A percentile compares a stretch with the other conserved stretches of the same genome.
Evolutionary conservation across 2,888 invertebrate genomes (phyloP).

Genomic region (Antheraea yamamai): DNA sequence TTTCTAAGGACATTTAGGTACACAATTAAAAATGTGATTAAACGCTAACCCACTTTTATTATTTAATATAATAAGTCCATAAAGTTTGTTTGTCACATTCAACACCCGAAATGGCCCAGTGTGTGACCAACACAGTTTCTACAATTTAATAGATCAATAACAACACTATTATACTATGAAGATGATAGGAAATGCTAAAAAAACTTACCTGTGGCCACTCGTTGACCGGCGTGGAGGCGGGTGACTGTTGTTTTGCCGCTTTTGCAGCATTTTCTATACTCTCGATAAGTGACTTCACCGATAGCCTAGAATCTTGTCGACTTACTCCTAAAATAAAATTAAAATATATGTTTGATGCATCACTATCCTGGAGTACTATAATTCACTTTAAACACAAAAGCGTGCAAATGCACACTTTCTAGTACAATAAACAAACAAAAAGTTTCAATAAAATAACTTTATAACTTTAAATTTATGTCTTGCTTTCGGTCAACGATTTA

Average conservation of each 20-base stretch:
- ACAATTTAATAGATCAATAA: background rate
- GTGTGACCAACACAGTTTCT: background rate
- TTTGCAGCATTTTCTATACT: slow-evolving; percentile 94
- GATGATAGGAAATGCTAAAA: background rate
- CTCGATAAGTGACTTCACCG: slow-evolving; percentile 95
- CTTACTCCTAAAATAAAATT: slow-evolving; percentile 57
- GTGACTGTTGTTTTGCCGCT: slow-evolving; percentile 82
- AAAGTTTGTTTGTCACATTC: too few species aligned
- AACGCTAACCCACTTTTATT: too few species aligned
- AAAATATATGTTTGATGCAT: background rate
- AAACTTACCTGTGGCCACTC: slow-evolving; percentile 71
- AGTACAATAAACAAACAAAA: too few species aligned
- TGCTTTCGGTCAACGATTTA: too few species aligned
- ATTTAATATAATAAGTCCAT: too few species aligned
- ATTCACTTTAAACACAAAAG: background rate
- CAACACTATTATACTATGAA: background rate
- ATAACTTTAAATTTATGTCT: too few species aligned
- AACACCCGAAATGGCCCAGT: background rate
- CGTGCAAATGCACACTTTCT: too few species aligned
- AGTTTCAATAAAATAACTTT: too few species aligned
- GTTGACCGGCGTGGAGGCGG: slow-evolving; percentile 70
- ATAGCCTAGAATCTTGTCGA: slow-evolving; percentile 89
- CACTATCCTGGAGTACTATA: background rate
- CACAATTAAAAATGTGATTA: too few species aligned
- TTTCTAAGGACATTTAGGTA: too few species aligned